Evolutionary conservation across 2,888 invertebrate species (phyloP).

Genomic region (Piscicola geometra): DNA sequence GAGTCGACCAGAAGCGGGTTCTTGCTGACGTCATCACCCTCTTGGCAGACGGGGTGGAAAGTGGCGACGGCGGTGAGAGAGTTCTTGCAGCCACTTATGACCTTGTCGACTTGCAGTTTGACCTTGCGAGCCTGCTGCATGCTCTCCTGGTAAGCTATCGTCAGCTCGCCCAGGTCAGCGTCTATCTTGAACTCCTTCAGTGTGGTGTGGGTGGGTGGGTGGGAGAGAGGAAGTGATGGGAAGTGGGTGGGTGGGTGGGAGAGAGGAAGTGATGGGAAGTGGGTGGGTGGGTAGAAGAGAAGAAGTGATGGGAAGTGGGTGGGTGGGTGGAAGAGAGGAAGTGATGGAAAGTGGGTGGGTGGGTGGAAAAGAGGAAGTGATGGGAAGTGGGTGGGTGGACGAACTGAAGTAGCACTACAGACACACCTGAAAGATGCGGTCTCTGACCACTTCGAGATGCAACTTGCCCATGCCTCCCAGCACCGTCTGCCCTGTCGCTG

Average conservation of each 20-base stretch:
- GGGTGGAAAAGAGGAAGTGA: no score
- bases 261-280: no score
- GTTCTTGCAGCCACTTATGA: constrained; percentile 64
- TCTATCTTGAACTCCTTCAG: constrained; percentile 77
- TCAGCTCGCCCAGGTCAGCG: constrained; percentile 80
- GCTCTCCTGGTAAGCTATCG: constrained; percentile 84
- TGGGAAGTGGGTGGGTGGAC: no score
- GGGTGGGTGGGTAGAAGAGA: no score
- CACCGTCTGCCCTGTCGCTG: constrained; percentile 80
- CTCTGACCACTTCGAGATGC: constrained; percentile 85
- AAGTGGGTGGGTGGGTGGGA: no score
- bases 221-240: no score
- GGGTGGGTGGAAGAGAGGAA: no score
- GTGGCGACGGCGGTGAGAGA: constrained; percentile 65
- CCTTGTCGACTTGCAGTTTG: constrained; percentile 62
- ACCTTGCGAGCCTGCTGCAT: constrained; percentile 55
- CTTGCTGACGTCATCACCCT: neutral
- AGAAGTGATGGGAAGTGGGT: no score
- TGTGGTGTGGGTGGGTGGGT: no score
- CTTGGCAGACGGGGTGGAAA: constrained; percentile 58
- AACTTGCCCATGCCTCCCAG: constrained; percentile 87
- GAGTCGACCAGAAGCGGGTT: neutral
- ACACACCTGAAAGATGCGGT: constrained; percentile 67
- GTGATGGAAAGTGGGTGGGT: no score
- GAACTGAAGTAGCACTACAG: no score